phyloP scores from a whole-genome alignment of 2,113 vertebrate genomes.

The Stegastes partitus region DNA sequence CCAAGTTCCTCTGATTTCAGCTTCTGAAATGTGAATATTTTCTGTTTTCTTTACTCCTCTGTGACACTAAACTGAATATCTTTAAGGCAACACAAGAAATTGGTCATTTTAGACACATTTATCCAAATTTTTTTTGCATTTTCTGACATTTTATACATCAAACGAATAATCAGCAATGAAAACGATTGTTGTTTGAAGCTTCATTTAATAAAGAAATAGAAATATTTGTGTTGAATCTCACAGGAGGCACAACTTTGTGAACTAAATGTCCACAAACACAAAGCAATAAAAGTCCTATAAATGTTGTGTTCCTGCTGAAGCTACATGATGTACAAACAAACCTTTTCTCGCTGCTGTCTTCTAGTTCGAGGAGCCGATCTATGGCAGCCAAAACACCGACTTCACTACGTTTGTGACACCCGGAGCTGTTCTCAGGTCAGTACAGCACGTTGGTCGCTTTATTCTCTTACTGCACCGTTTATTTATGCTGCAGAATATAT shows the following conservation, averaged over 20 bases:
- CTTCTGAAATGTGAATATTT: too few species aligned
- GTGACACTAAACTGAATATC: too few species aligned
- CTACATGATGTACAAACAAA: not conserved
- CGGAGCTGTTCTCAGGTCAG: slow-evolving; percentile 86
- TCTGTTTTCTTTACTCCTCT: too few species aligned
- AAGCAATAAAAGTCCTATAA: too few species aligned
- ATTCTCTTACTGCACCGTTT: not conserved
- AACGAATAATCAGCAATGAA: too few species aligned
- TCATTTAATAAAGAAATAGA: not conserved
- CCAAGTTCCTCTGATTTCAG: too few species aligned
- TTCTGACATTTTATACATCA: too few species aligned
- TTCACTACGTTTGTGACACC: slow-evolving; percentile 87
- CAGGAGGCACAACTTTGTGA: not conserved
- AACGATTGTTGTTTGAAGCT: too few species aligned
- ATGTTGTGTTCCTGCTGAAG: not conserved
- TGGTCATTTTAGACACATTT: too few species aligned
- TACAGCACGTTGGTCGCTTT: not conserved
- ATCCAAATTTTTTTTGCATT: too few species aligned
- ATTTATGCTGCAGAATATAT: not conserved
- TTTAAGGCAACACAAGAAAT: too few species aligned
- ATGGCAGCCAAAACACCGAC: slow-evolving; percentile 82
- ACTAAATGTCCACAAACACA: too few species aligned
- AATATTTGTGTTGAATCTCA: not conserved
- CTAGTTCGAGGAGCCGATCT: slow-evolving; percentile 86
- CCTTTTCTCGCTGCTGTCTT: not conserved